Base-by-base conservation (phyloP, 1,140 invertebrate species). In the Teleogryllus occipitalis region DNA sequence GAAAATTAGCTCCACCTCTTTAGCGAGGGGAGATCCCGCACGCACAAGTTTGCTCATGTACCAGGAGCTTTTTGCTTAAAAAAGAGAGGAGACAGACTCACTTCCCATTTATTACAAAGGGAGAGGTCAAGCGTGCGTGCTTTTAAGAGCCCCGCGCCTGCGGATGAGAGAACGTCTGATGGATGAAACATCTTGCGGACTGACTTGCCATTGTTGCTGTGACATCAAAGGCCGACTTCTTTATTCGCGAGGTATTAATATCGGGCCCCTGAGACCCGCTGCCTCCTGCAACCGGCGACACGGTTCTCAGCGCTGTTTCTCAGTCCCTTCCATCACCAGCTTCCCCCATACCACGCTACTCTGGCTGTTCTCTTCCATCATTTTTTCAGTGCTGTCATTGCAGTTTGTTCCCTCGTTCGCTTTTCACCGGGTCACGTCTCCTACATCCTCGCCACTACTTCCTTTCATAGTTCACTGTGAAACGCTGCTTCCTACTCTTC, bases 211-310 rank as follows among this genome's bases (percentile, higher is more conserved):
- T 65, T 65, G 54, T 65, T 65, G 54, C 54, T 65, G 10, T 65
- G 54, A 65, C 54, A 65, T 65, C 54, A 65, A 65, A 65, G 54
- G 54, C 54, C 0, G 10, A 65, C 10, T 65, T 65, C 54, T 10
- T 65, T 65, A 65, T 65, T 65, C 54, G 54, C 54, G 54, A 65
- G 54, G 54, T 65, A 65, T 65, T 65, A 65, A 65, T 65, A 65
- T 65, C 54, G 18, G 54, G 10, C 54, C 18, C 27, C 27, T 39
- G 27, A 39, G 27, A 39, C 27, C 27, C 27, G 27, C 27, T 39
- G 27, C 27, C 27, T 39, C 27, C 5, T 39, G 27, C 27, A 39
- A 39, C 27, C 27, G 5, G 27, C 5, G 27, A 39, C 27, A 39
- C 27, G 27, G 27, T 39, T 39, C 27, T 5, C 27, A 39, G 27